Conservation (phyloP, 2,888 invertebrate species). For the Agrenia bidenticulata region DNA sequence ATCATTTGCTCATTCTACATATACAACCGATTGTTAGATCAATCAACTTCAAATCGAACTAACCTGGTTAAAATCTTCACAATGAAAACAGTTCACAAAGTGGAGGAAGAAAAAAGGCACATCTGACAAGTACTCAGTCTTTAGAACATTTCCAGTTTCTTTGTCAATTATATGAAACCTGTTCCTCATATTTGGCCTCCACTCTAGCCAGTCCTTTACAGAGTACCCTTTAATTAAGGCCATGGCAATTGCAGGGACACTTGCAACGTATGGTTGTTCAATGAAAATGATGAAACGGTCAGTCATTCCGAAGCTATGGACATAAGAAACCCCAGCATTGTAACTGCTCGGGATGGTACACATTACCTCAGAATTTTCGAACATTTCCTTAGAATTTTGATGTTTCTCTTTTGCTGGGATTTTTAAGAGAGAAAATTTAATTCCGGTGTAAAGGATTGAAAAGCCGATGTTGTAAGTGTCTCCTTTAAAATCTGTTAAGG, state of each 20-base stretch:
- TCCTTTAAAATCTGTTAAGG: constrained; percentile 57
- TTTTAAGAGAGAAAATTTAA: constrained; percentile 56
- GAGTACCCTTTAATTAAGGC: constrained; percentile 55
- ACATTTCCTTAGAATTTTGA: constrained; percentile 47
- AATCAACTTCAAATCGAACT: not conserved
- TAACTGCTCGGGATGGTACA: constrained; percentile 55
- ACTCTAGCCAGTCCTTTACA: constrained; percentile 57
- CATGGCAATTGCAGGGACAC: constrained; percentile 56
- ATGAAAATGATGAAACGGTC: constrained; percentile 60
- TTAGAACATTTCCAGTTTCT: constrained; percentile 56
- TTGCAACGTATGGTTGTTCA: constrained; percentile 60
- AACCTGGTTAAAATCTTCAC: constrained; percentile 54
- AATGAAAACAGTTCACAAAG: constrained; percentile 61
- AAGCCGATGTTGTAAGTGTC: constrained; percentile 59
- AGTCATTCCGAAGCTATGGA: constrained; percentile 62
- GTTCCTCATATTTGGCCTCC: constrained; percentile 56
- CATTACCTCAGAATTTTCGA: constrained; percentile 54
- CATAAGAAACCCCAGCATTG: constrained; percentile 57
- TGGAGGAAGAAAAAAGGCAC: constrained; percentile 61
- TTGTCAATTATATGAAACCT: constrained; percentile 57
- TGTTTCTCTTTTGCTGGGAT: constrained; percentile 51
- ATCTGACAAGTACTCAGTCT: constrained; percentile 56
- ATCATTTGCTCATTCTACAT: not conserved
- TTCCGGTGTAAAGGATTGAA: constrained; percentile 54
- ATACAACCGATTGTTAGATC: too few species aligned